These are phyloP conservation scores for Lepisosteus oculatus DNA, from an alignment of 2,113 vertebrate genomes.

Conservation along the genomic window DNA sequence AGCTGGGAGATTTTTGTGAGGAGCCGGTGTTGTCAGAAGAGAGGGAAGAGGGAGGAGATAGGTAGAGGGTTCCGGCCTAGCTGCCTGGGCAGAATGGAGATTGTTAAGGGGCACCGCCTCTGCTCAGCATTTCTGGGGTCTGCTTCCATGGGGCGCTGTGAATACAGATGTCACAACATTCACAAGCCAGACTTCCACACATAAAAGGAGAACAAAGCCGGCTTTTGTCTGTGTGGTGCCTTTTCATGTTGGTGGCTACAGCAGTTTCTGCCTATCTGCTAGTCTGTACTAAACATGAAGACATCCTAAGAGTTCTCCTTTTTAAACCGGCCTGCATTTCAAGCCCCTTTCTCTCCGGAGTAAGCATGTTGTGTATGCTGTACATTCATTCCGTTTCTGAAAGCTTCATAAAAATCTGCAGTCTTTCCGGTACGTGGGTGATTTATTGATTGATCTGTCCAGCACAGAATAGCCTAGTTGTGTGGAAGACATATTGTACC, in stretches of 20 bases:
- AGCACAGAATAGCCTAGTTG: no score
- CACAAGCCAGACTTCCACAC: conserved; percentile 54
- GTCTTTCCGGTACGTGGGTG: neutral
- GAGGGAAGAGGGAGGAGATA: no score
- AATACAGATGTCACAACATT: conserved; percentile 61
- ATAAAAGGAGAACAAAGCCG: conserved; percentile 54
- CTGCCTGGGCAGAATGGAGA: conserved; percentile 18
- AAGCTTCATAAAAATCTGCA: neutral
- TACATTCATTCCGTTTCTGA: neutral
- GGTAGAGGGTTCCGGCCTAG: neutral
- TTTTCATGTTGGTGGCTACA: conserved; percentile 36
- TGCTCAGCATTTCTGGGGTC: conserved; percentile 26
- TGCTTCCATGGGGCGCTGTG: conserved; percentile 36
- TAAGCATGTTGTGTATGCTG: neutral
- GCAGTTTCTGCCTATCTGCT: conserved; percentile 24
- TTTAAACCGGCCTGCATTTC: neutral
- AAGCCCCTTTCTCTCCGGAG: neutral
- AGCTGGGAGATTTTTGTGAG: no score
- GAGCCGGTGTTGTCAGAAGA: no score
- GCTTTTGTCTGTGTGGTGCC: conserved; percentile 58
- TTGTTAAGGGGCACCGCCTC: conserved; percentile 28
- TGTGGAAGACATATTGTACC: no score
- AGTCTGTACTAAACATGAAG: conserved; percentile 13
- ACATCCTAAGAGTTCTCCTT: conserved; percentile 23
- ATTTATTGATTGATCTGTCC: no score